Percentiles rank a stretch among this genome's conserved stretches.
Evolutionary conservation across 2,797 vertebrate genomes (phyloP).

Genomic region (Buphagus erythrorhynchus): DNA sequence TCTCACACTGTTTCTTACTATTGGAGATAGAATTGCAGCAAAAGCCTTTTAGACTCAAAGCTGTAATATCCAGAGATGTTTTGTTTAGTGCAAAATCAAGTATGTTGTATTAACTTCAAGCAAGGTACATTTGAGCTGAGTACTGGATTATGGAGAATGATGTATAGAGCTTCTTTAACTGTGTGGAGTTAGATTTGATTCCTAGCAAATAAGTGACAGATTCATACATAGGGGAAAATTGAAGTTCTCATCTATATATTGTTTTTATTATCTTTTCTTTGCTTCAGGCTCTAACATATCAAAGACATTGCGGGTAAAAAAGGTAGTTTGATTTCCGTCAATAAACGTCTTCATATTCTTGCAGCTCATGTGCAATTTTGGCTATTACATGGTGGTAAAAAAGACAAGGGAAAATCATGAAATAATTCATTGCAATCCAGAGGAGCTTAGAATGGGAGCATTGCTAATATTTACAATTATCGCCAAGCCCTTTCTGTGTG

Average conservation of each 20-base stretch:
- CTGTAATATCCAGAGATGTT: conserved; percentile 35
- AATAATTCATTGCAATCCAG: conserved; percentile 64
- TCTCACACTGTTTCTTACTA: not conserved
- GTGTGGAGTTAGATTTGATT: conserved; percentile 72
- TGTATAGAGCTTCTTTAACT: conserved; percentile 65
- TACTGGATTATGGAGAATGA: conserved; percentile 51
- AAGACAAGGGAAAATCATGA: not conserved
- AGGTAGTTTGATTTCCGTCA: conserved; percentile 71
- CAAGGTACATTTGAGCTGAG: conserved; percentile 38
- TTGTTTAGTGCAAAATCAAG: conserved; percentile 54
- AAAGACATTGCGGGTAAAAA: conserved; percentile 59
- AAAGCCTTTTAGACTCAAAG: not conserved
- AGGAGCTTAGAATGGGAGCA: conserved; percentile 10
- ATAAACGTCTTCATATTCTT: conserved; percentile 66
- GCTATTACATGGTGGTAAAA: conserved; percentile 25
- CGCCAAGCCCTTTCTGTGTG: not conserved
- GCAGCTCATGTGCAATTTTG: conserved; percentile 37
- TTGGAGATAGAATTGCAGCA: not conserved
- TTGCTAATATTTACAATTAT: conserved; percentile 52
- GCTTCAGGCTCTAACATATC: conserved; percentile 71
- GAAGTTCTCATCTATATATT: conserved; percentile 71
- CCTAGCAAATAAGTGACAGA: conserved; percentile 69
- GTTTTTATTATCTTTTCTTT: conserved; percentile 76
- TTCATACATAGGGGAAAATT: conserved; percentile 71
- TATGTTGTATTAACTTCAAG: conserved; percentile 51